Percentiles rank a stretch among this genome's conserved stretches.
phyloP scores from a whole-genome alignment of 2,797 vertebrate genomes.

The Thamnophis elegans region DNA sequence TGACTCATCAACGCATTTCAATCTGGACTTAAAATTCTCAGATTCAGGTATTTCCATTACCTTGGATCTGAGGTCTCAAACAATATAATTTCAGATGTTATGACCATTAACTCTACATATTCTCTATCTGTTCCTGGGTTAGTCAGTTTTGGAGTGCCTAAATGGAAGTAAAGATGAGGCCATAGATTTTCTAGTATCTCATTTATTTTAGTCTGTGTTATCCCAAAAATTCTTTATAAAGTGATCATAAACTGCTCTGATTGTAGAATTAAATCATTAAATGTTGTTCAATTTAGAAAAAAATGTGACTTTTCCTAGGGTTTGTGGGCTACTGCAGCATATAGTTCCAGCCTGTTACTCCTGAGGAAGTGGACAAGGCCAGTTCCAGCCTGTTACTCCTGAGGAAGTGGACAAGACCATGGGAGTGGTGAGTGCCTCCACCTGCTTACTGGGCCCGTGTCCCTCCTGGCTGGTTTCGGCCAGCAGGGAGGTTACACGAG shows the following conservation, averaged over 20 bases:
- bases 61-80: neutral
- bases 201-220: neutral
- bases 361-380: no score
- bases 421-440: no score
- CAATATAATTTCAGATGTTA: neutral
- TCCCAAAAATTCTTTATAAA: neutral
- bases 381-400: no score
- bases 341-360: no score
- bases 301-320: neutral
- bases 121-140: neutral
- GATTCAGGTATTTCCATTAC: neutral
- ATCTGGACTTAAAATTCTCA: neutral
- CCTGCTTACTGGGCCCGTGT: no score
- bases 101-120: neutral
- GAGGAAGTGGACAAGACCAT: no score
- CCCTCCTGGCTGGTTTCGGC: no score
- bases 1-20: no score
- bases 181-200: neutral
- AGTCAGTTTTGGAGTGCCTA: neutral
- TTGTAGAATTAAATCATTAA: neutral
- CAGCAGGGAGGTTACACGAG: no score
- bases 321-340: neutral
- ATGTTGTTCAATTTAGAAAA: neutral
- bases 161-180: neutral
- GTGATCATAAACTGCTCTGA: neutral